Evolutionary conservation across 2,113 vertebrate species (phyloP), one percentile per base, ranked within the genome.

Genomic region (Amblyopsis rosae): DNA sequence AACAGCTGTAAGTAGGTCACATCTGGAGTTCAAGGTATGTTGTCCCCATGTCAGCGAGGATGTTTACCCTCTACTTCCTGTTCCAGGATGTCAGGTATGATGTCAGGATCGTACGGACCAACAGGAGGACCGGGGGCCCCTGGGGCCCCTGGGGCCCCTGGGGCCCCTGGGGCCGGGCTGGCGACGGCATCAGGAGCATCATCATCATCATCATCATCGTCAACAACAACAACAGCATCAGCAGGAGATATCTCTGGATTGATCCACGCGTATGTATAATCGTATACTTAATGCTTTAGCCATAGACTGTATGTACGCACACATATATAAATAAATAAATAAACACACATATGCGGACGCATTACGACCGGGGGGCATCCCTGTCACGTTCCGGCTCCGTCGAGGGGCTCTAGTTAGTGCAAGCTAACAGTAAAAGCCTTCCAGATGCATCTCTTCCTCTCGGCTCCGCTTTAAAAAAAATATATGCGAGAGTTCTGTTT

Each of bases 51-150:
- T 46, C 8, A 57, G 16, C 19, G 41, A 41, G 33, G 2, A 12
- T 9, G 58, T 33, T 12, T 11, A 49, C 9, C 16, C 15, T 56
- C n/a, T 61, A 1, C 33, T 66, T 10, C 10, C 17, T 16, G 1
- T 12, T 59, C 0, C 86, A 99, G 97, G 74, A 95, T 99, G 95
- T 98, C 97, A 0, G 96, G 97, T 55, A 97, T 99, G 97, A 97
- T 99, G 80, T 96, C 97, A 0, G 95, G 96, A 2, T 73, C 92
- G 0, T 94, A 95, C 32, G 94, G 92, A 1, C 69, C 94, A 35
- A 33, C 94, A 87, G 86, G 85, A 3, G 71, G 53, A 10, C 69
- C 47, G 0, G 70, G 3, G 0, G 71, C 16, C 7, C 49, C 1
- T 62, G 62, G 16, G 5, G 9, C 49, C 49, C 9, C 49, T 6